phyloP scores from a whole-genome alignment of 2,888 invertebrate species.

The Myopa testacea region DNA sequence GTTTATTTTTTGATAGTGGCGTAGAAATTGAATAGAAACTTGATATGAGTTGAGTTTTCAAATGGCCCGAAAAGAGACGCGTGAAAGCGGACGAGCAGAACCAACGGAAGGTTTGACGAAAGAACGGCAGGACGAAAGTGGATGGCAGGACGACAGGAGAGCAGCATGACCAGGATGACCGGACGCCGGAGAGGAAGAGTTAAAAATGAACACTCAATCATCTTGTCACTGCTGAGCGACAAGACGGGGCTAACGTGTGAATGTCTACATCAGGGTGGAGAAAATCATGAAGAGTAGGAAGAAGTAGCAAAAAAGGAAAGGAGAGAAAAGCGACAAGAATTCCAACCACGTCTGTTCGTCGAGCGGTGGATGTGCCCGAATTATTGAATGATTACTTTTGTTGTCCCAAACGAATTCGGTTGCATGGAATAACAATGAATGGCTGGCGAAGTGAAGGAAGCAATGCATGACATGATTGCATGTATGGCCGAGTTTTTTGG shows the following conservation, averaged over 20 bases:
- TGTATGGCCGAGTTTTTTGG: not conserved
- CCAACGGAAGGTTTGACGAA: not conserved
- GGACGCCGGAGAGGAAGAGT: not conserved
- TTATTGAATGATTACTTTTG: too few species aligned
- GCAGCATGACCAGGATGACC: not conserved
- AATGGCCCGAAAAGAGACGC: too few species aligned
- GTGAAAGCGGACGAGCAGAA: too few species aligned
- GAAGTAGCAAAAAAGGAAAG: not conserved
- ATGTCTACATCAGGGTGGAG: too few species aligned
- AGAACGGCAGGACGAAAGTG: too few species aligned
- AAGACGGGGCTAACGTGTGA: too few species aligned
- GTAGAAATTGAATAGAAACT: too few species aligned
- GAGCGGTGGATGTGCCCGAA: conserved; percentile 2
- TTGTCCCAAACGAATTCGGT: too few species aligned
- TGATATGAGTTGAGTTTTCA: too few species aligned
- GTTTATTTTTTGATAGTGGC: too few species aligned
- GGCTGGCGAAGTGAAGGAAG: not conserved
- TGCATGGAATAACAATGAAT: too few species aligned
- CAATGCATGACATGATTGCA: not conserved
- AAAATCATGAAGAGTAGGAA: too few species aligned
- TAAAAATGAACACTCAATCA: not conserved
- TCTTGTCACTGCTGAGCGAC: not conserved
- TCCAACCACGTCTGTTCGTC: not conserved
- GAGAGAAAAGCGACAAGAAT: not conserved
- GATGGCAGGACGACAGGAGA: not conserved